phyloP scores from a whole-genome alignment of 1,140 invertebrate species.

The Heterodera carotae region DNA sequence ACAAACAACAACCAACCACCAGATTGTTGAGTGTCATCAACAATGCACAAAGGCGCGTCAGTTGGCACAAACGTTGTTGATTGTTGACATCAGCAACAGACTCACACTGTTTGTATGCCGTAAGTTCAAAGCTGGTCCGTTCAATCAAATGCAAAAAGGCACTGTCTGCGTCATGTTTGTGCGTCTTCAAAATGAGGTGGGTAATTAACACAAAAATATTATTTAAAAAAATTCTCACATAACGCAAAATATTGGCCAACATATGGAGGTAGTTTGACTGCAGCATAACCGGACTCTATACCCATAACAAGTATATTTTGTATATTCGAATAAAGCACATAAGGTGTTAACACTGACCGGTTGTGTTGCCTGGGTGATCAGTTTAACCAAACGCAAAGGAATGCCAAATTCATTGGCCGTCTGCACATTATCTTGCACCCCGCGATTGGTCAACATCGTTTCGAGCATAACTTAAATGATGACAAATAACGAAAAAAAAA shows the following conservation, averaged over 20 bases:
- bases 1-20: slow-evolving; percentile 13
- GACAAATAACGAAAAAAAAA: slow-evolving; percentile 13
- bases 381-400: slow-evolving; percentile 29
- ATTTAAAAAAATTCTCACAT: slow-evolving; percentile 43
- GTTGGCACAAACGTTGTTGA: slow-evolving; percentile 1
- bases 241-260: slow-evolving; percentile 47
- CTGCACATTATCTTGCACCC: slow-evolving; percentile 41
- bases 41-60: slow-evolving; percentile 26
- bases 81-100: background rate
- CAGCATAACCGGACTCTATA: slow-evolving; percentile 27
- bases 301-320: too few species aligned
- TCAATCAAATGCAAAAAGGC: slow-evolving; percentile 19
- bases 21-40: slow-evolving; percentile 22
- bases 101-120: background rate
- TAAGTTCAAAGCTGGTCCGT: background rate
- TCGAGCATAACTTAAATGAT: slow-evolving; percentile 37
- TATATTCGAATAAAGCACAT: too few species aligned
- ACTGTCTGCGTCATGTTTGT: background rate
- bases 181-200: background rate
- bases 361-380: slow-evolving; percentile 30
- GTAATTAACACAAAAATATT: too few species aligned
- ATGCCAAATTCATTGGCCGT: slow-evolving; percentile 36
- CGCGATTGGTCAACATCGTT: slow-evolving; percentile 44
- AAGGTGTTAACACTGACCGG: background rate
- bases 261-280: slow-evolving; percentile 46